Evolutionary conservation across 2,113 vertebrate species (phyloP).

Genomic region (Otocyon megalotis): DNA sequence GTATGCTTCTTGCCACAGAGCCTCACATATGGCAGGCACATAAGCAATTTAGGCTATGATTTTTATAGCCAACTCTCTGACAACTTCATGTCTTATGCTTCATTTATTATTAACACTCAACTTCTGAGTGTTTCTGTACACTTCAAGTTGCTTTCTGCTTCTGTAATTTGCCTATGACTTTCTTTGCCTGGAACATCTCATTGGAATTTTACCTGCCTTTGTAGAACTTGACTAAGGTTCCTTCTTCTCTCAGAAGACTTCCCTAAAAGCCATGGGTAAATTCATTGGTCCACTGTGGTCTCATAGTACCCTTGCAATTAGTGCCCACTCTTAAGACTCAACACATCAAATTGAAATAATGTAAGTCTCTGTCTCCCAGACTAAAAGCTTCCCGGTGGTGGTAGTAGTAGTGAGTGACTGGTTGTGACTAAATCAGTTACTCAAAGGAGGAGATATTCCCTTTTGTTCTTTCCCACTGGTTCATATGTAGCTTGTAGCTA

Average conservation of each 20-base stretch:
- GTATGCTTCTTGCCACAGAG: background rate
- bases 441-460: background rate
- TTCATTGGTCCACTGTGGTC: background rate
- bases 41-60: background rate
- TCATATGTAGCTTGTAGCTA: background rate
- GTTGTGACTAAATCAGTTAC: background rate
- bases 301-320: background rate
- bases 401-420: background rate
- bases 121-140: constrained; percentile 11
- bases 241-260: background rate
- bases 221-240: background rate
- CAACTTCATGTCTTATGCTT: constrained; percentile 12
- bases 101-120: constrained; percentile 68
- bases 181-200: constrained; percentile 36
- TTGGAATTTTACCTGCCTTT: constrained; percentile 44
- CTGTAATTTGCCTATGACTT: constrained; percentile 32
- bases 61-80: constrained; percentile 50
- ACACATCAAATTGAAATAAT: background rate
- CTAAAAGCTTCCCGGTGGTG: background rate
- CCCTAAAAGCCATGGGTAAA: background rate
- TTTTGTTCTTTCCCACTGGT: constrained; percentile 36
- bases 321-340: background rate
- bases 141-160: constrained; percentile 36
- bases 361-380: background rate
- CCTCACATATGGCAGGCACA: background rate